These are phyloP conservation scores for Lepidocolaptes lacrymiger DNA, from an alignment of 2,797 vertebrate species.

Conservation along the genomic window DNA sequence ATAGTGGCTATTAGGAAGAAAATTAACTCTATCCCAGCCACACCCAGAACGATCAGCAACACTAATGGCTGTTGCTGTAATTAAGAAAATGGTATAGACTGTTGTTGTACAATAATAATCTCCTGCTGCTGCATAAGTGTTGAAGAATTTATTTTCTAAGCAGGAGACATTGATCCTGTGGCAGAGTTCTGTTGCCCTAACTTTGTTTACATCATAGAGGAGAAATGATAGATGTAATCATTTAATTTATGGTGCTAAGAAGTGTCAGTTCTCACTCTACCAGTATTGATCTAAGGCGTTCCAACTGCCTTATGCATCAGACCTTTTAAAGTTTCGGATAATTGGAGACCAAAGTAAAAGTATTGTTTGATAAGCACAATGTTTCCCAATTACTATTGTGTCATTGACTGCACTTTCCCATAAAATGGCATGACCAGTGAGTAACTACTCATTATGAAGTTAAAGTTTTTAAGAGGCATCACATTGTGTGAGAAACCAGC, in stretches of 20 bases:
- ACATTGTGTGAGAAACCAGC: not conserved
- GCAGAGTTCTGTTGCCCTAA: conserved; percentile 24
- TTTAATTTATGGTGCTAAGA: conserved; percentile 52
- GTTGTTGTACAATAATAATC: conserved; percentile 31
- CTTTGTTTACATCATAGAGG: conserved; percentile 45
- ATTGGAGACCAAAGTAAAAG: not conserved
- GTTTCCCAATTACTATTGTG: not conserved
- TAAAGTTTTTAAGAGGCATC: not conserved
- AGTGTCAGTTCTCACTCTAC: conserved; percentile 19
- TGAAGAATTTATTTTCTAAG: conserved; percentile 60
- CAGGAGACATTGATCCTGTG: conserved; percentile 42
- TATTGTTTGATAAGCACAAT: not conserved
- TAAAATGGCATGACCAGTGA: not conserved
- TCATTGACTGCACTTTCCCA: not conserved
- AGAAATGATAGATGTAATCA: conserved; percentile 51
- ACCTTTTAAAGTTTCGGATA: not conserved
- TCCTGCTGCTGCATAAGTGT: conserved; percentile 39
- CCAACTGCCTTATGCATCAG: not conserved
- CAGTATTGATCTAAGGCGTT: not conserved
- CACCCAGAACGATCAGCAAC: not conserved
- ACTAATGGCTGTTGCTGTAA: not conserved
- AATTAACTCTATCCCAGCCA: not conserved
- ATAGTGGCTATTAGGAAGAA: not conserved
- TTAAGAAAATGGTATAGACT: conserved; percentile 43
- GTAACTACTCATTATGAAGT: not conserved